phyloP scores from a whole-genome alignment of 1,140 invertebrate species.

The Euwallacea similis region DNA sequence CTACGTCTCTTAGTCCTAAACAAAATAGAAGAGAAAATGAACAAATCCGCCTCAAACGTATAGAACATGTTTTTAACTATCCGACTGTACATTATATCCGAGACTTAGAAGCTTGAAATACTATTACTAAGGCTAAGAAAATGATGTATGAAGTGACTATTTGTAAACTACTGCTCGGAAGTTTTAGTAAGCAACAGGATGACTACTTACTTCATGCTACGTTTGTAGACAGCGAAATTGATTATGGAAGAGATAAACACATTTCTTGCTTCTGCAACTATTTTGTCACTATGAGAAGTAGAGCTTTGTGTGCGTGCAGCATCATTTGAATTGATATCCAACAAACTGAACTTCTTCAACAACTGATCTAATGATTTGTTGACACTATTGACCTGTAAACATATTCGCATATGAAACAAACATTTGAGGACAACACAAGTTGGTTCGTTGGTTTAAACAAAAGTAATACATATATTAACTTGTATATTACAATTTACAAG shows the following conservation, averaged over 20 bases:
- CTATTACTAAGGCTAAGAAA: background rate
- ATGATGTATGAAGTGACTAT: background rate
- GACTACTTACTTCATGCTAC: slow-evolving; percentile 46
- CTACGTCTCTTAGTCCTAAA: too few species aligned
- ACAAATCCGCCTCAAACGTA: too few species aligned
- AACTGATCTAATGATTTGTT: slow-evolving; percentile 59
- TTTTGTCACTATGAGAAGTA: slow-evolving; percentile 30
- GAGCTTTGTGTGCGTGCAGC: background rate
- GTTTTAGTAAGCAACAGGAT: too few species aligned
- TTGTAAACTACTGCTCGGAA: background rate
- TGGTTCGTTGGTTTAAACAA: too few species aligned
- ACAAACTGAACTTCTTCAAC: slow-evolving; percentile 60
- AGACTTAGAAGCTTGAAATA: background rate
- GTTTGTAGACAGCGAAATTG: slow-evolving; percentile 58
- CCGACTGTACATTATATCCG: too few species aligned
- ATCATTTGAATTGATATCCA: slow-evolving; percentile 56
- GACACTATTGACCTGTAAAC: slow-evolving; percentile 55
- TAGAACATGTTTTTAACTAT: too few species aligned
- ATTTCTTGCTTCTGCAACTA: slow-evolving; percentile 57
- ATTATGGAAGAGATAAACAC: slow-evolving; percentile 62
- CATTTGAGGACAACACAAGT: background rate
- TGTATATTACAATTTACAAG: background rate
- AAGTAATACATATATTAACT: background rate
- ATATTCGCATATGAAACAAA: background rate
- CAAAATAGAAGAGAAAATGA: too few species aligned